Conservation (phyloP, 2,797 vertebrate species). For the Clarias platycephalus region DNA sequence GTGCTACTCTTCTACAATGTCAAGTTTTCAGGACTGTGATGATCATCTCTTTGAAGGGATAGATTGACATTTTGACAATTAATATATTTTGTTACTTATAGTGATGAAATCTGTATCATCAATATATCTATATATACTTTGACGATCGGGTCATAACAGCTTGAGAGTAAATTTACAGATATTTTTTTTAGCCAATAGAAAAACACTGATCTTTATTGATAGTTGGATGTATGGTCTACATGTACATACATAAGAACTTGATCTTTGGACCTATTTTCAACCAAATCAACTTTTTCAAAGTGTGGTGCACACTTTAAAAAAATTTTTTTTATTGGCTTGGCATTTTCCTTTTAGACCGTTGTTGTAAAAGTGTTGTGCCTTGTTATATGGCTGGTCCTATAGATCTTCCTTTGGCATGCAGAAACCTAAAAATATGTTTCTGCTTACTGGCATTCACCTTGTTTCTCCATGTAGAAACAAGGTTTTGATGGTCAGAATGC, state of each 20-base stretch:
- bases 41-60: slow-evolving; percentile 47
- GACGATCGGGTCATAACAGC: neutral
- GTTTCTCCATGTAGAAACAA: neutral
- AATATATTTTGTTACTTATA: slow-evolving; percentile 2
- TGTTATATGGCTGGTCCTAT: slow-evolving; percentile 14
- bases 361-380: slow-evolving; percentile 15
- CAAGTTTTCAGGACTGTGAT: slow-evolving; percentile 61
- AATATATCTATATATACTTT: neutral
- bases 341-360: neutral
- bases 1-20: slow-evolving; percentile 12
- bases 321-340: neutral
- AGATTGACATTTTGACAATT: slow-evolving; percentile 28
- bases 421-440: neutral
- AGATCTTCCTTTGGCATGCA: slow-evolving; percentile 1
- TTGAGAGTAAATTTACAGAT: slow-evolving; percentile 8
- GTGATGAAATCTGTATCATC: neutral
- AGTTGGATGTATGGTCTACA: neutral
- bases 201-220: slow-evolving; percentile 4
- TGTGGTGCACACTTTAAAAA: slow-evolving; percentile 2
- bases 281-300: slow-evolving; percentile 5
- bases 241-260: neutral
- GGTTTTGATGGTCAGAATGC: slow-evolving; percentile 21
- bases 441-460: neutral
- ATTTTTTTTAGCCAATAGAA: slow-evolving; percentile 3
- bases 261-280: slow-evolving; percentile 16